Conservation (phyloP, 2,113 vertebrate genomes). For the Todiramphus chloris region DNA sequence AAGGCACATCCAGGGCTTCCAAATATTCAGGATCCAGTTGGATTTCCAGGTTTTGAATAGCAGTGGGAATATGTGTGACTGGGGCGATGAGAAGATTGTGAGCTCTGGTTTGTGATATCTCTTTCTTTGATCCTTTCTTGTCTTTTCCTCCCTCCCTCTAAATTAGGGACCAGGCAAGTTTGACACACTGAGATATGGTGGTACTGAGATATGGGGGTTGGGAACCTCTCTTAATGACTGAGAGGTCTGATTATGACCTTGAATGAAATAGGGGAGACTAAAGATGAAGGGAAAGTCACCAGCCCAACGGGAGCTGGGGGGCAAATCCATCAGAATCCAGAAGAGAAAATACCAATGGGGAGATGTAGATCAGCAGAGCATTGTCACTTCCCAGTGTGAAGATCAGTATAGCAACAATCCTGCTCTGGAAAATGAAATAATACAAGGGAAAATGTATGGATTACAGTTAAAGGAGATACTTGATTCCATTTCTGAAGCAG, state of each 20-base stretch:
- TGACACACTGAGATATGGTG: not conserved
- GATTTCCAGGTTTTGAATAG: not conserved
- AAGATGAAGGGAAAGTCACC: not conserved
- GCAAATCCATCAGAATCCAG: not conserved
- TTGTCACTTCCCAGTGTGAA: not conserved
- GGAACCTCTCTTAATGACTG: not conserved
- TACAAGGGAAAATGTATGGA: not conserved
- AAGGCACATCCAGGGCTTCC: not conserved
- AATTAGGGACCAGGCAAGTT: not conserved
- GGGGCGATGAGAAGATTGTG: not conserved
- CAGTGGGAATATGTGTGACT: not conserved
- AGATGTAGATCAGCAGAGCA: not conserved
- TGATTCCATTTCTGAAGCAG: not conserved
- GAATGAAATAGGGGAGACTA: not conserved
- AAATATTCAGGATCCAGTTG: not conserved
- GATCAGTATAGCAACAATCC: not conserved
- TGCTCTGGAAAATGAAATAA: not conserved
- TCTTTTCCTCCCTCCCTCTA: fast-evolving
- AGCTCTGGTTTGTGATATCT: not conserved
- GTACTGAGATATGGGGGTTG: not conserved
- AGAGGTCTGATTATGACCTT: not conserved
- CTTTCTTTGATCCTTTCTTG: too few species aligned
- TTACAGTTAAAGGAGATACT: not conserved
- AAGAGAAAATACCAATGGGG: not conserved
- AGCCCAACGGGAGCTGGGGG: not conserved